phyloP scores from a whole-genome alignment of 2,797 vertebrate species.

The Semotilus atromaculatus region DNA sequence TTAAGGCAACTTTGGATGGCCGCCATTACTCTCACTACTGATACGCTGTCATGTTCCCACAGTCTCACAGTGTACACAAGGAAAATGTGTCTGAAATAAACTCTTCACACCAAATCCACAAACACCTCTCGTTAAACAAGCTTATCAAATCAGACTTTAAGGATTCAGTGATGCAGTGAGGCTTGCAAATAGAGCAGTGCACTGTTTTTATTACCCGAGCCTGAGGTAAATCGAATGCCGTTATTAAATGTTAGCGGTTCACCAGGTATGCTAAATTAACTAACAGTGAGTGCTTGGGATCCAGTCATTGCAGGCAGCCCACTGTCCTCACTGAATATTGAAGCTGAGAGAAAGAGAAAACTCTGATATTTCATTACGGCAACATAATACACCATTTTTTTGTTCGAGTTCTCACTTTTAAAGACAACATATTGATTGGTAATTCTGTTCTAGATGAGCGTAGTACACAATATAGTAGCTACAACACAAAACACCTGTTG shows the following conservation, averaged over 20 bases:
- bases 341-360: conserved; percentile 30
- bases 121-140: conserved; percentile 61
- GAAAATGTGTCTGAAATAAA: conserved; percentile 45
- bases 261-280: conserved; percentile 74
- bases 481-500: not conserved
- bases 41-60: conserved; percentile 35
- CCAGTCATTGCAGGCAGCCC: conserved; percentile 55
- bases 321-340: conserved; percentile 18
- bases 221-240: conserved; percentile 61
- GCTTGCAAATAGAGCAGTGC: conserved; percentile 62
- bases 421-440: not conserved
- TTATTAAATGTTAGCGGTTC: conserved; percentile 64
- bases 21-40: conserved; percentile 42
- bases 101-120: conserved; percentile 55
- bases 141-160: conserved; percentile 63
- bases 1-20: conserved; percentile 41
- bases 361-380: conserved; percentile 49
- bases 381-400: conserved; percentile 28
- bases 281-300: conserved; percentile 63
- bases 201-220: conserved; percentile 62
- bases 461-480: not conserved
- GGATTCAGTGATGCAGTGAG: conserved; percentile 60
- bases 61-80: conserved; percentile 3
- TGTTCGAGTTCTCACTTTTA: not conserved
- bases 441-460: not conserved